Evolutionary conservation across 2,888 invertebrate genomes (phyloP), one percentile per base, ranked within the genome.

Genomic region (Parelbella ahira): DNA sequence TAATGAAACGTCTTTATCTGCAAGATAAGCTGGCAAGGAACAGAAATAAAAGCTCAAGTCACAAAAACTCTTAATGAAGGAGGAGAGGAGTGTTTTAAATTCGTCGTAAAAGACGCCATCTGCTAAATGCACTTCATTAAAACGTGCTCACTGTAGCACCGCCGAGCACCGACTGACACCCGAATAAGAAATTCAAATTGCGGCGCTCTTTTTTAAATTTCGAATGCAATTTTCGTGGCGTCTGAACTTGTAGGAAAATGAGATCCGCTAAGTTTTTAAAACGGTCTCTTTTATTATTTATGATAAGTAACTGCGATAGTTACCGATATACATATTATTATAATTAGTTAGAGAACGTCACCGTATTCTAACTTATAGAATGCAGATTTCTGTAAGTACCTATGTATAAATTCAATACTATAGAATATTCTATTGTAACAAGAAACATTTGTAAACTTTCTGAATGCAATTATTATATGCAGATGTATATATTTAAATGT

Each of bases 61-160:
- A 58, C 63, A 63, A 68, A 61, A 64, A 64, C 50, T 63, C 60
- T 60, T 73, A 71, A 71, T 63, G 63, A 69, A 68, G 64, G 60
- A 63, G 58, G 39, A 20, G 58, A 56, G 60, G 64, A 73, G 66
- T 70, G 61, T 73, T 78, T 79, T 71, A 64, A 81, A 75, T 78
- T 71, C 65, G 67, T 70, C 37, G 37, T 37, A 37, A 32, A 30
- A 50, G 47, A 57, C 60, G 63, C 69, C 75, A 73, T 75, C 77
- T 78, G 77, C 51, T 67, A 69, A 74, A 71, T 71, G 72, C 73
- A 71, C 73, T 78, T 80, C 68, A 73, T 80, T 77, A 77, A 71
- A 66, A 68, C 67, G 72, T 68, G 72, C 71, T 68, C 68, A 67
- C 67, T 56, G 60, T 58, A 53, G 52, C 53, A 60, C 47, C 56